Conservation (phyloP, 2,113 vertebrate genomes). For the Sebastes fasciatus region DNA sequence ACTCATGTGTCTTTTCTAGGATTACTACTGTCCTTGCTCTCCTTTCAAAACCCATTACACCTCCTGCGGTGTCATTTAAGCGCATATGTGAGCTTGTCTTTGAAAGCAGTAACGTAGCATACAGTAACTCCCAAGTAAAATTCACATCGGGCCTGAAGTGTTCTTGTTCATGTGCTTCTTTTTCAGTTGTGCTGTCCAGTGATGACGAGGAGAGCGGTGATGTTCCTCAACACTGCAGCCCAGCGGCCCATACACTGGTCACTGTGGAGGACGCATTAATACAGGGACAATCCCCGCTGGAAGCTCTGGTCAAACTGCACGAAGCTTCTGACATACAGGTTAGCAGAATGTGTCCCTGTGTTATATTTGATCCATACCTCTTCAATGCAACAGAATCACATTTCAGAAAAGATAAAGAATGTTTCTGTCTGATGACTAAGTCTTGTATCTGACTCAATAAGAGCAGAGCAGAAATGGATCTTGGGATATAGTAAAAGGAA, state of each 20-base stretch:
- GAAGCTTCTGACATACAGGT: constrained; percentile 62
- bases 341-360: constrained; percentile 5
- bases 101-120: no score
- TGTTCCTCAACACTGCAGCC: background rate
- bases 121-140: background rate
- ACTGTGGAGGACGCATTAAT: constrained; percentile 9
- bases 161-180: constrained; percentile 1
- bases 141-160: background rate
- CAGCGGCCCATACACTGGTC: background rate
- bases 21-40: no score
- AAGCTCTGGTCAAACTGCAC: constrained; percentile 7
- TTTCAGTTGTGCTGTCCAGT: constrained; percentile 85
- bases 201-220: constrained; percentile 74
- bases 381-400: background rate
- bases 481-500: background rate
- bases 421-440: background rate
- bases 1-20: no score
- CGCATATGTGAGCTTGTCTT: no score
- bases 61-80: no score
- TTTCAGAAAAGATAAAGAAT: background rate
- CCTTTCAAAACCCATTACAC: no score
- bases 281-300: background rate
- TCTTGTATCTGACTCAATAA: constrained; percentile 2
- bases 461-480: background rate
- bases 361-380: background rate